Base-by-base conservation (phyloP, 2,888 invertebrate species). In the Limnephilus marmoratus region DNA sequence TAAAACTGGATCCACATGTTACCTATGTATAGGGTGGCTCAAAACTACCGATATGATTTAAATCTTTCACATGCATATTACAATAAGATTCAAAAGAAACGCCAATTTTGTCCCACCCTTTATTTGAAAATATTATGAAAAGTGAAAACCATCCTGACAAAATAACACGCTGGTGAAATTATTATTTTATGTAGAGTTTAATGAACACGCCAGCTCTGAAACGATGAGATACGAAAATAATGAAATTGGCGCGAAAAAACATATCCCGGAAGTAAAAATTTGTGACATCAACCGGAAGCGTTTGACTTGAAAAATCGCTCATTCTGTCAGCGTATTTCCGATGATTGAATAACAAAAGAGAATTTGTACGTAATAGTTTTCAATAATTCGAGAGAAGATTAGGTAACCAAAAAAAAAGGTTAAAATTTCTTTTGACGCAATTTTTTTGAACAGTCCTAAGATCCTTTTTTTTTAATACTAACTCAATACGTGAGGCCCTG, bases 271-370 rank as follows among this genome's bases (percentile, higher is more conserved):
- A 49, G 86, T 29, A 45, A 86, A 45, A 86, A 45, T 24, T 45
- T 86, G 85, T n/a, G 49, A 29, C 45, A 49, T 45, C 49, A 45
- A 86, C 86, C 86, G 45, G 86, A 86, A 86, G 45, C 45, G 68
- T 68, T 24, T 86, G 86, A 41, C 49, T 86, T 86, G 45, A 49
- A 86, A 86, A 86, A 86, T 86, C 41, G 86, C 41, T 83, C 83
- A 83, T 83, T 41, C 83, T 41, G 68, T n/a, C 68, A 68, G 68
- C 68, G 5, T 68, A 68, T 68, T 68, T 24, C n/a, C n/a, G 2
- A 9, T n/a, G 68, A 24, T 68, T 18, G 24, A 5, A 24, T n/a
- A 68, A 68, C 68, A n/a, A 68, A 7, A 68, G 24, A 68, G 68
- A n/a, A 68, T 68, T n/a, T 68, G 68, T 68, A n/a, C 15, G 15